Base-by-base conservation (phyloP, 2,797 vertebrate genomes). In the Hippopotamyrus pictus region DNA sequence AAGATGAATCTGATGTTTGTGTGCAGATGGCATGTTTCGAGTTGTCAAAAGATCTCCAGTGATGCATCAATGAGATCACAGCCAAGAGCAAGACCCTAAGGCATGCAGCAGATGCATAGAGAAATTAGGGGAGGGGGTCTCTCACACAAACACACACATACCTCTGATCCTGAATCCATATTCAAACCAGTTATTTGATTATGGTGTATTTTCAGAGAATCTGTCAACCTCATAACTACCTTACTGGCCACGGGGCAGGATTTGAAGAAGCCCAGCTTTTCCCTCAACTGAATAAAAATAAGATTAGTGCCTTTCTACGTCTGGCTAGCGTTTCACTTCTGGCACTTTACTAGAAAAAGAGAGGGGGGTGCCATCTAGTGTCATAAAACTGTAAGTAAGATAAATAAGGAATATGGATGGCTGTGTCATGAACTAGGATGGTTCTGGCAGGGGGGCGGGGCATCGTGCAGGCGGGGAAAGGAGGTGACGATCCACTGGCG, bases 51-150 rank as follows among this genome's bases (percentile, higher is more conserved):
- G 97, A 98, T 88, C 94, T 98, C 8, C 95, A 94, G 92, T 96
- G 97, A 92, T 98, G 97, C 97, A 94, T 97, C 54, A 94, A 93
- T 89, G 98, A 96, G 94, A 98, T 97, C 9, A 93, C 96, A 54
- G 94, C 95, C 93, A 98, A 95, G 95, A 98, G 97, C 93, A 97
- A 95, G 92, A 96, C 95, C 19, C 94, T 98, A 92, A 95, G 96
- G 90, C 53, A 57, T 57, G 96, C 96, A 0, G 97, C 97, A 93
- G 96, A 95, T 0, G 95, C 1, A 92, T 96, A 89, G 94, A 96
- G 96, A 91, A 96, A 92, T 96, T 92, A 88, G 44, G 54, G 22
- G 44, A 19, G 12, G 19, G 53, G 12, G 11, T 14, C 17, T 41
- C 69, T 19, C 69, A 29, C 62, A n/a, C 62, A 65, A 22, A 25